Conservation (phyloP, 2,888 invertebrate genomes). For the Scaptomyza caliginosa region DNA sequence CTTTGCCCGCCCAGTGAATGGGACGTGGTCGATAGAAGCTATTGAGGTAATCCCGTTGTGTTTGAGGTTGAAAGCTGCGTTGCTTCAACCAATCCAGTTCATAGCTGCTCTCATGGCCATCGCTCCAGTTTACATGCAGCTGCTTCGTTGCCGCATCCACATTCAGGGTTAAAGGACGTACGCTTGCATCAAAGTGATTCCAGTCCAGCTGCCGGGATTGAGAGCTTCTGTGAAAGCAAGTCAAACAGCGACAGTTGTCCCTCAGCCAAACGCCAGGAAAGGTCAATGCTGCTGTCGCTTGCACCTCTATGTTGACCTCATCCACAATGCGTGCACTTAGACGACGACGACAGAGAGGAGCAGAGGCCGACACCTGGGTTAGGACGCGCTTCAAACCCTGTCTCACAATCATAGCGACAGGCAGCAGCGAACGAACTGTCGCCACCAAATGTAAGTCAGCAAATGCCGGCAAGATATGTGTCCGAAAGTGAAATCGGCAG, state of each 20-base stretch:
- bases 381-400: constrained; percentile 23
- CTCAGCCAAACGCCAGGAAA: constrained; percentile 90
- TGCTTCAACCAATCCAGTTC: constrained; percentile 86
- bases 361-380: not conserved
- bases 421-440: constrained; percentile 13
- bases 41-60: constrained; percentile 85
- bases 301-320: constrained; percentile 66
- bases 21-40: constrained; percentile 86
- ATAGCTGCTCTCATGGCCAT: constrained; percentile 86
- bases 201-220: constrained; percentile 87
- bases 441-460: constrained; percentile 12
- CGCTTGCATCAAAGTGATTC: constrained; percentile 86
- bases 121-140: constrained; percentile 86
- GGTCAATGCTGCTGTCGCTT: constrained; percentile 67
- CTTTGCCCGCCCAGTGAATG: constrained; percentile 85
- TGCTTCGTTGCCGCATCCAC: constrained; percentile 57
- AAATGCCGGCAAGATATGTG: not conserved
- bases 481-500: constrained; percentile 28
- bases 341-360: constrained; percentile 18
- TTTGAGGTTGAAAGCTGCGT: constrained; percentile 85
- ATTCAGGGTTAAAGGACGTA: constrained; percentile 83
- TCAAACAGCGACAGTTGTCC: constrained; percentile 89
- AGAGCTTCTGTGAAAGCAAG: constrained; percentile 87
- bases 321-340: constrained; percentile 69
- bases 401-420: constrained; percentile 38